These are phyloP conservation scores for Gadus macrocephalus DNA, from an alignment of 2,113 vertebrate genomes.

Conservation along the genomic window DNA sequence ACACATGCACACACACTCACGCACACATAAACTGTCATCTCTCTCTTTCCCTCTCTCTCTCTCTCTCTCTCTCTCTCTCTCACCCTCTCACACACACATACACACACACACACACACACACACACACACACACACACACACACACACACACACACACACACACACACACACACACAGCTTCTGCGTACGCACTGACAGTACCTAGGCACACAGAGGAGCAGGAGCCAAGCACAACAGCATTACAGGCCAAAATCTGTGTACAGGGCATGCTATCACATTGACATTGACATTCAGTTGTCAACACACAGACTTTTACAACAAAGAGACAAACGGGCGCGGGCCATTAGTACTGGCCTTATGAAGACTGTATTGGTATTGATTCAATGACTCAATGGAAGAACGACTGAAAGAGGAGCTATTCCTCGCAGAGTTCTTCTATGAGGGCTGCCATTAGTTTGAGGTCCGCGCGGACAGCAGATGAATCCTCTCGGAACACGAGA, in stretches of 20 bases:
- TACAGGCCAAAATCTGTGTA: conserved; percentile 32
- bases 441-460: conserved; percentile 65
- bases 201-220: conserved; percentile 31
- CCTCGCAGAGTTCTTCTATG: conserved; percentile 49
- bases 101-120: too few relatives aligned
- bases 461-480: conserved; percentile 56
- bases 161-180: conserved; percentile 2
- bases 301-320: conserved; percentile 24
- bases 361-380: conserved; percentile 47
- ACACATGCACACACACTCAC: background rate
- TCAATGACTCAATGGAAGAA: conserved; percentile 29
- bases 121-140: too few relatives aligned
- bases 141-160: too few relatives aligned
- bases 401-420: conserved; percentile 52
- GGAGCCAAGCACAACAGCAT: conserved; percentile 14
- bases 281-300: conserved; percentile 37
- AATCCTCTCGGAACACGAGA: conserved; percentile 52
- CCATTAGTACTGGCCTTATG: conserved; percentile 8
- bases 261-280: conserved; percentile 35
- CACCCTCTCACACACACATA: conserved; percentile 21
- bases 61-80: background rate
- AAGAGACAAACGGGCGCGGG: too few relatives aligned
- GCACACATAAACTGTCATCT: conserved; percentile 12
- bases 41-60: too few relatives aligned
- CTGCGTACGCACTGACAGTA: conserved; percentile 2